phyloP scores from a whole-genome alignment of 2,888 invertebrate genomes.

The Drosophila austrosaltans region DNA sequence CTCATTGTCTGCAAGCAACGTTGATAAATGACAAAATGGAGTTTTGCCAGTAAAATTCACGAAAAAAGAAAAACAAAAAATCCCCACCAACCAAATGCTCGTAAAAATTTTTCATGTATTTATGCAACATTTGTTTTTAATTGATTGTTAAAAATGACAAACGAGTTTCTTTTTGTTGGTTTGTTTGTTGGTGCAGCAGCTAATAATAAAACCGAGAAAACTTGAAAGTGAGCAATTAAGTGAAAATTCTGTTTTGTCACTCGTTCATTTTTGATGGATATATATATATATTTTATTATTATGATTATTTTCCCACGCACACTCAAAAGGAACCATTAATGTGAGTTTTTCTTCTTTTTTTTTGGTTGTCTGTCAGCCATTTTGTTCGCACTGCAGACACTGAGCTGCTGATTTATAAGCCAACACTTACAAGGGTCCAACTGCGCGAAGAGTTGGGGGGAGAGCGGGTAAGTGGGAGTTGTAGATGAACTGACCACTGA shows the following conservation, averaged over 20 bases:
- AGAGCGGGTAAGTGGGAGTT: slow-evolving; percentile 1
- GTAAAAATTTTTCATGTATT: slow-evolving; percentile 68
- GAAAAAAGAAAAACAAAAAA: slow-evolving; percentile 6
- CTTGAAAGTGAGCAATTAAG: slow-evolving; percentile 63
- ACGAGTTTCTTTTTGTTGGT: slow-evolving; percentile 60
- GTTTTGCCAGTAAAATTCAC: slow-evolving; percentile 8
- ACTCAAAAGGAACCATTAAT: slow-evolving; percentile 60
- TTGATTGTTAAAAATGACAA: slow-evolving; percentile 78
- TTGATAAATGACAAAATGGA: slow-evolving; percentile 55
- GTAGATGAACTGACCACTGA: slow-evolving; percentile 71
- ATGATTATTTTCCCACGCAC: slow-evolving; percentile 22
- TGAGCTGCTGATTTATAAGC: slow-evolving; percentile 71
- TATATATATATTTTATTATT: too few relatives aligned
- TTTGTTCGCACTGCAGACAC: slow-evolving; percentile 54
- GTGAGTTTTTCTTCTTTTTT: slow-evolving; percentile 39
- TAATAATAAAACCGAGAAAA: slow-evolving; percentile 61
- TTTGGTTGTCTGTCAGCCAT: slow-evolving; percentile 54
- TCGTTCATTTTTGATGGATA: background rate
- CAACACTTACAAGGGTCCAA: slow-evolving; percentile 66
- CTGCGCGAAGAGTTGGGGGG: background rate
- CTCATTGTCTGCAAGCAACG: slow-evolving; percentile 44
- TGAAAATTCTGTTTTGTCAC: slow-evolving; percentile 28
- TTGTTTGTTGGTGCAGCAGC: slow-evolving; percentile 59
- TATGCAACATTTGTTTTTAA: slow-evolving; percentile 78
- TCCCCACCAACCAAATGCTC: slow-evolving; percentile 33